Evolutionary conservation across 2,113 vertebrate genomes (phyloP), one percentile per base, ranked within the genome.

Genomic region (Empidonax traillii): DNA sequence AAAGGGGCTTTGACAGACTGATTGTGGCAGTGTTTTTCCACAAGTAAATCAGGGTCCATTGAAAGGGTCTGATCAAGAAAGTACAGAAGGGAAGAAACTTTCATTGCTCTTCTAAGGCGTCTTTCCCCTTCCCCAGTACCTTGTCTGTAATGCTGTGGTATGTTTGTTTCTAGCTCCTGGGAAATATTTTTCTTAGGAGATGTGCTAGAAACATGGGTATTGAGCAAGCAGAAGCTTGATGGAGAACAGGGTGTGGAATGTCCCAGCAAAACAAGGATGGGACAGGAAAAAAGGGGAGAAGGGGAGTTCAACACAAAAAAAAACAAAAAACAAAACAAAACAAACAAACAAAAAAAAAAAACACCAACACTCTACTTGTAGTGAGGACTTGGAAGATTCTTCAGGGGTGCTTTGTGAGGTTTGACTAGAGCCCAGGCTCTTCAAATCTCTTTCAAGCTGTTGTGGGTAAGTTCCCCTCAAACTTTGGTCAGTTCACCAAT

Each of bases 121-220:
- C 68, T 67, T 75, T 90, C 30, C 31, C 41, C 23, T 65, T 74
- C 28, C 28, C 10, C 23, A 33, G 37, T 53, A 56, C 53, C 69
- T 85, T 89, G n/a, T 87, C 87, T 87, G 15, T 87, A 62, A 46
- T 62, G 33, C 66, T 81, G 35, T 91, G 52, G 61, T 81, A 56
- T 72, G 66, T 35, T 89, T 84, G 28, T 66, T 62, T 37, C 23
- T 39, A 53, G 69, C 77, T 93, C 78, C 85, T 94, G 85, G 77
- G 81, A 95, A 87, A 82, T 95, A 93, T 9, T 95, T 95, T 78
- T 85, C 77, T 66, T 68, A 76, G 69, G 61, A 89, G 71, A 79
- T 82, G 53, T 90, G 72, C 51, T 96, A 62, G 71, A 93, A 93
- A 75, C 68, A 79, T 6, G n/a, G 46, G 46, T 87, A 51, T 91